Conservation (phyloP, 2,888 invertebrate genomes). For the Malthinus seriepunctatus region DNA sequence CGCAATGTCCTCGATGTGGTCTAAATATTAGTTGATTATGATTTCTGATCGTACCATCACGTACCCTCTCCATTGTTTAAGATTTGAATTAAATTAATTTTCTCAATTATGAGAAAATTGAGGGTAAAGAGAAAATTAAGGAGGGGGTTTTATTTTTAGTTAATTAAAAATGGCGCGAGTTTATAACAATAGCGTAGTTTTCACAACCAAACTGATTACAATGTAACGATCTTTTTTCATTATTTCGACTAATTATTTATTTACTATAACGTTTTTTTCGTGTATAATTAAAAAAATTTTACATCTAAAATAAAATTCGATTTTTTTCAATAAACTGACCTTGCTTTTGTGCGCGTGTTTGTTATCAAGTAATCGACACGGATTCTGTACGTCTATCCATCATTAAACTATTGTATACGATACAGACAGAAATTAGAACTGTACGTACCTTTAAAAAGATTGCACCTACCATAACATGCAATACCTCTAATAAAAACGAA, state of each 20-base stretch:
- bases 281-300: too few relatives aligned
- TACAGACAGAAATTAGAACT: constrained; percentile 17
- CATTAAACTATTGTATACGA: constrained; percentile 6
- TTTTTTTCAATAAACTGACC: constrained; percentile 16
- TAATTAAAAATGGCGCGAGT: neutral
- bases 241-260: neutral
- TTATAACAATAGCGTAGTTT: neutral
- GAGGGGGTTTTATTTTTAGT: too few relatives aligned
- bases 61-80: constrained; percentile 4
- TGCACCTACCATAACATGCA: constrained; percentile 1
- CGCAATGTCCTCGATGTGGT: constrained; percentile 17
- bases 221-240: neutral
- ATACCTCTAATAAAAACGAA: neutral
- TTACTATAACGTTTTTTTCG: neutral
- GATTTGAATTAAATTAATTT: neutral
- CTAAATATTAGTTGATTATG: constrained; percentile 17
- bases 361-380: constrained; percentile 20
- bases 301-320: neutral
- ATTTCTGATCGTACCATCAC: constrained; percentile 20
- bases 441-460: constrained; percentile 8
- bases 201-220: neutral
- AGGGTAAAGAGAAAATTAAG: too few relatives aligned
- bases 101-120: neutral
- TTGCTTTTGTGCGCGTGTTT: constrained; percentile 16
- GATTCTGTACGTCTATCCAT: constrained; percentile 20